phyloP scores from a whole-genome alignment of 2,888 invertebrate species.

The Mythimna vitellina region DNA sequence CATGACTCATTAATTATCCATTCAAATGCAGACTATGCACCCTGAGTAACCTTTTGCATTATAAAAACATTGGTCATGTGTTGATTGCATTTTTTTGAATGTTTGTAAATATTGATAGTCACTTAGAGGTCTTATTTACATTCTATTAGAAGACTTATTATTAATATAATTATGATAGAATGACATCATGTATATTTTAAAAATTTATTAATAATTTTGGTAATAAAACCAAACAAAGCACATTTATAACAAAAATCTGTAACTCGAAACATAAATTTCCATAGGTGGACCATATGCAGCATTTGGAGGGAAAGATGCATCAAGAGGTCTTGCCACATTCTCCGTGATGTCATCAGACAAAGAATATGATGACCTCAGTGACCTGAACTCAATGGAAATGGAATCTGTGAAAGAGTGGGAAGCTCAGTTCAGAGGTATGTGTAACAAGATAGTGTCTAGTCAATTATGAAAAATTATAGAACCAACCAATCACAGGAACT shows the following conservation, averaged over 20 bases:
- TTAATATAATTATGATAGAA: too few species aligned
- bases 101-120: constrained; percentile 4
- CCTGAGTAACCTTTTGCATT: constrained; percentile 62
- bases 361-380: constrained; percentile 98
- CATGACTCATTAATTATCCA: constrained; percentile 70
- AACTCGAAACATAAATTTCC: constrained; percentile 13
- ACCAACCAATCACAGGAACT: constrained; percentile 21
- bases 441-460: constrained; percentile 10
- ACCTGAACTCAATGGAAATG: constrained; percentile 98
- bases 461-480: constrained; percentile 13
- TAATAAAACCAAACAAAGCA: neutral
- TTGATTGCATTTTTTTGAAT: constrained; percentile 9
- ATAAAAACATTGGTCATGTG: constrained; percentile 48
- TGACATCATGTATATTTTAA: neutral
- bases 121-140: neutral
- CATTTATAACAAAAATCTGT: neutral
- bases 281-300: constrained; percentile 98
- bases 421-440: constrained; percentile 97
- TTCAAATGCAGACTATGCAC: constrained; percentile 70
- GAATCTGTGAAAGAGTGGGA: constrained; percentile 99
- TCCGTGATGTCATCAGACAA: constrained; percentile 94
- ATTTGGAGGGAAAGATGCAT: constrained; percentile 98
- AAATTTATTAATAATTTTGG: neutral
- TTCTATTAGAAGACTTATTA: too few species aligned
- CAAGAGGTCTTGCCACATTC: constrained; percentile 98